Evolutionary conservation across 2,113 vertebrate genomes (phyloP).

Genomic region (Geococcyx californianus): DNA sequence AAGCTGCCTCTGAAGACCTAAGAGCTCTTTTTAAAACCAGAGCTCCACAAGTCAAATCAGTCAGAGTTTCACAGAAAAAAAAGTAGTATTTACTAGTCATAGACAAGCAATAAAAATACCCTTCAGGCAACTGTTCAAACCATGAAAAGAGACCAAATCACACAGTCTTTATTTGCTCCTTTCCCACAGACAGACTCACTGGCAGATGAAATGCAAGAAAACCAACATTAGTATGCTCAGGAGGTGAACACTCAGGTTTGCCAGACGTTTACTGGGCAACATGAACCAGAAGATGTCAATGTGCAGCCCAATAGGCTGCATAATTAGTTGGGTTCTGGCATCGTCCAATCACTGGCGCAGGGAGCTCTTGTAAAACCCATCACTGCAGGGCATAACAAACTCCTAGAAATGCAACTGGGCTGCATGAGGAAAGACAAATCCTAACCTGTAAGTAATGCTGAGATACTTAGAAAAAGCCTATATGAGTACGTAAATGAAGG

Average conservation of each 20-base stretch:
- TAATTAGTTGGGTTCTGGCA: background rate
- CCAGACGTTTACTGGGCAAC: background rate
- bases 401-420: background rate
- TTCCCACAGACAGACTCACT: background rate
- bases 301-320: background rate
- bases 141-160: background rate
- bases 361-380: background rate
- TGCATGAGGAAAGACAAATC: background rate
- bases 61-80: background rate
- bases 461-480: background rate
- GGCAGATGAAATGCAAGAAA: background rate
- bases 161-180: background rate
- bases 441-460: background rate
- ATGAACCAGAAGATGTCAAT: background rate
- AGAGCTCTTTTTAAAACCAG: background rate
- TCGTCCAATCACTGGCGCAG: background rate
- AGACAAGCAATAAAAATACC: background rate
- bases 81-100: background rate
- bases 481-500: background rate
- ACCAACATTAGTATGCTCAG: background rate
- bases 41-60: background rate
- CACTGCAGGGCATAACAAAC: fast-evolving
- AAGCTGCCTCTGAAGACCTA: background rate
- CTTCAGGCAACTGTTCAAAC: background rate
- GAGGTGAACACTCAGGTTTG: background rate